Evolutionary conservation across 2,797 vertebrate species (phyloP).

Genomic region (Brachyrhaphis roseni): DNA sequence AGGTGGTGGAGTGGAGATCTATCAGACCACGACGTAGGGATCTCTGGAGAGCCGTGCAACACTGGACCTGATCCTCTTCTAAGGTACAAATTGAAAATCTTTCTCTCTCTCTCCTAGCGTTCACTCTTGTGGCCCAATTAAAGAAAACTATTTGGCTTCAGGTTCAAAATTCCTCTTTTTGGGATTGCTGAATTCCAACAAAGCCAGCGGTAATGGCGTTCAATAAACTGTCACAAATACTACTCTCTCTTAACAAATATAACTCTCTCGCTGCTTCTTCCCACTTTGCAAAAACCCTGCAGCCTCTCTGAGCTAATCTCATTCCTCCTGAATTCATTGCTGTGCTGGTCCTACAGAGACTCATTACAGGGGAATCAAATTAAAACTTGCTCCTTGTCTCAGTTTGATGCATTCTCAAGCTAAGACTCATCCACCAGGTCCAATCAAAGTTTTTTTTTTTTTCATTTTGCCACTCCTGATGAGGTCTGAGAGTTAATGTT

Average conservation of each 20-base stretch:
- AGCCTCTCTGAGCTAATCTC: constrained; percentile 63
- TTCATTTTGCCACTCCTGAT: constrained; percentile 41
- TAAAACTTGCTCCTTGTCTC: constrained; percentile 73
- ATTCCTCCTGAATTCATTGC: constrained; percentile 62
- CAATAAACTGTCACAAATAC: constrained; percentile 52
- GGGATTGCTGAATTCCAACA: constrained; percentile 35
- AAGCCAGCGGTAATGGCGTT: constrained; percentile 65
- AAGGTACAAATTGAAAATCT: constrained; percentile 82
- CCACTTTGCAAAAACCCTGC: constrained; percentile 34
- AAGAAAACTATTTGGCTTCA: constrained; percentile 76
- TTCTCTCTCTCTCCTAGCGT: constrained; percentile 48
- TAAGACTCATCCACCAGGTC: constrained; percentile 60
- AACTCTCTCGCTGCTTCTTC: constrained; percentile 47
- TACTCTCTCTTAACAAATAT: constrained; percentile 48
- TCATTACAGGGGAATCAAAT: constrained; percentile 77
- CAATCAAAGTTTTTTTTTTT: constrained; percentile 34
- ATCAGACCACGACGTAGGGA: constrained; percentile 52
- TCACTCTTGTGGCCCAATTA: constrained; percentile 74
- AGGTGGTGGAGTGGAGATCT: constrained; percentile 49
- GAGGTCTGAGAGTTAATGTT: constrained; percentile 52
- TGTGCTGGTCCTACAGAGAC: constrained; percentile 57
- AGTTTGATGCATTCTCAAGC: constrained; percentile 69
- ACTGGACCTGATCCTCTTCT: constrained; percentile 79
- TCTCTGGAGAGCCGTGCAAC: constrained; percentile 72
- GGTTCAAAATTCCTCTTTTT: constrained; percentile 43